Conservation (phyloP, 2,113 vertebrate genomes). For the Collichthys lucidus region DNA sequence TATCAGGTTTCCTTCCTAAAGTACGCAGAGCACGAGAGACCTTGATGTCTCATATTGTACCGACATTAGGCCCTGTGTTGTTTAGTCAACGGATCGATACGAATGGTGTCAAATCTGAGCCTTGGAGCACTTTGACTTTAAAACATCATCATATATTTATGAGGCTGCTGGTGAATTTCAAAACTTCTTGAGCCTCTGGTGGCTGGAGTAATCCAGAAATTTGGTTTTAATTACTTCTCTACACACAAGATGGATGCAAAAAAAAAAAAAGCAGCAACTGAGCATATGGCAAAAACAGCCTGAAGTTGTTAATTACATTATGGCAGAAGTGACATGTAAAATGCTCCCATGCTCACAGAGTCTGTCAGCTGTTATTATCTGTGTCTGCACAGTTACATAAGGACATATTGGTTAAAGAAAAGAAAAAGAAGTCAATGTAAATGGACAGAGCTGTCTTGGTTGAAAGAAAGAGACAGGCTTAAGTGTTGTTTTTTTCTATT, state of each 20-base stretch:
- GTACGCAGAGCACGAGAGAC: constrained; percentile 17
- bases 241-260: neutral
- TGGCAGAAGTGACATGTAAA: neutral
- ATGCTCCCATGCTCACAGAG: neutral
- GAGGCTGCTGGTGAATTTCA: constrained; percentile 24
- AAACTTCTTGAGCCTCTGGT: neutral
- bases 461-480: neutral
- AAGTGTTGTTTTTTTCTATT: constrained; percentile 11
- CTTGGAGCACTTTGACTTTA: constrained; percentile 38
- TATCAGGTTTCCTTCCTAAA: constrained; percentile 40
- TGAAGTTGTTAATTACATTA: neutral
- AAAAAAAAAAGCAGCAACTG: neutral
- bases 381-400: constrained; percentile 34
- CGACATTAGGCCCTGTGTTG: constrained; percentile 33
- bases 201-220: neutral
- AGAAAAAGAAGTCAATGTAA: neutral
- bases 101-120: constrained; percentile 47
- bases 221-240: neutral
- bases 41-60: constrained; percentile 29
- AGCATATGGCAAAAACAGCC: neutral
- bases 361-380: constrained; percentile 21
- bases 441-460: constrained; percentile 12
- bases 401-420: constrained; percentile 14
- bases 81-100: constrained; percentile 72
- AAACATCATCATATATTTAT: constrained; percentile 71